A percentile compares a stretch with the other conserved stretches of the same genome.
These are phyloP conservation scores for Teleogryllus oceanicus DNA, from an alignment of 2,888 invertebrate genomes.

Conservation along the genomic window DNA sequence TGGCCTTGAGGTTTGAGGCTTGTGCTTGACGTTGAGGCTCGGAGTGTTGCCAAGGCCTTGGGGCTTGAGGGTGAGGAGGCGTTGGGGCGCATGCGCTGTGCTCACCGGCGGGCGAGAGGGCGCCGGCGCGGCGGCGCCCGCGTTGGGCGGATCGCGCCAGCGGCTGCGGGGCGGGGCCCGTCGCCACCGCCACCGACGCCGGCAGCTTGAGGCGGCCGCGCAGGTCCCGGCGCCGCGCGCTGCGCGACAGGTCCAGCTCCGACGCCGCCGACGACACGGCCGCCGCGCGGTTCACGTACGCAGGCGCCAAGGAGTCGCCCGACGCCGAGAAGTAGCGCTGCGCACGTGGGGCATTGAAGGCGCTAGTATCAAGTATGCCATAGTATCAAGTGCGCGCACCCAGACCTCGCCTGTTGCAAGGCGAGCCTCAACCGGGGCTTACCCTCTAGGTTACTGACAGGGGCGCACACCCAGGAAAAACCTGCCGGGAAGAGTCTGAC, in stretches of 20 bases:
- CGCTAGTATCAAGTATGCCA: not conserved
- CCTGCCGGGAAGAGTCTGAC: too few relatives aligned
- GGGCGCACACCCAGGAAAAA: too few relatives aligned
- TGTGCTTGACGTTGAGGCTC: too few relatives aligned
- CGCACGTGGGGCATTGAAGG: not conserved
- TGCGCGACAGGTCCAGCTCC: constrained; percentile 73
- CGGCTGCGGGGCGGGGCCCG: constrained; percentile 53
- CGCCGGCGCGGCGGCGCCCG: not conserved
- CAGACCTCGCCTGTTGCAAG: too few relatives aligned
- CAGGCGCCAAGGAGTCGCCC: constrained; percentile 69
- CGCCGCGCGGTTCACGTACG: constrained; percentile 63
- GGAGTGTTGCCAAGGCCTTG: too few relatives aligned
- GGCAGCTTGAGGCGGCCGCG: constrained; percentile 62
- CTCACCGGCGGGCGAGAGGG: constrained; percentile 47
- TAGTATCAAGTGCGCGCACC: too few relatives aligned
- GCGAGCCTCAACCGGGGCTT: too few relatives aligned
- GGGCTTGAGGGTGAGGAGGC: not conserved
- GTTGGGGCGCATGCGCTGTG: not conserved
- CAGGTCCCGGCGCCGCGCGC: constrained; percentile 64
- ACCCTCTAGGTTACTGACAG: too few relatives aligned
- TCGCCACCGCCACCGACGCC: constrained; percentile 56
- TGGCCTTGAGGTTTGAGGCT: too few relatives aligned
- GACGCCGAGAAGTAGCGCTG: constrained; percentile 68
- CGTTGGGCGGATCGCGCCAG: not conserved
- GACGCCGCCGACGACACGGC: constrained; percentile 64